Evolutionary conservation across 53 echinoderm and acorn worm genomes (phyloP), one percentile per base, ranked within the genome.

Genomic region (Glandiceps talaboti): DNA sequence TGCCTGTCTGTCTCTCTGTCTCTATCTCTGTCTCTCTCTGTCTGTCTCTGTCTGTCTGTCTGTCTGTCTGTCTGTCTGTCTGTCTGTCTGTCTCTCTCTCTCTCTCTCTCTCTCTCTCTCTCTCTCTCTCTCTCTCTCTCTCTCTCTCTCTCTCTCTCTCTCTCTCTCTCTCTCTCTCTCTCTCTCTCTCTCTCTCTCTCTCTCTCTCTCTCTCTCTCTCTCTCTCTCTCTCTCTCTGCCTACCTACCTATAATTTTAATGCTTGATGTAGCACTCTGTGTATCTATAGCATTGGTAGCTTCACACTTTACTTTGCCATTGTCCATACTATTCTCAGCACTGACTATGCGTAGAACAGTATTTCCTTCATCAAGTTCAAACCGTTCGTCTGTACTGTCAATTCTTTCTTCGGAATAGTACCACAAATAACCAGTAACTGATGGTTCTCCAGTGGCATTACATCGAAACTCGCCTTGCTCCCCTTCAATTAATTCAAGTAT

Each of bases 291-390:
- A 64, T 97, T 97, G 14, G 82, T 74, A 0, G 99, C 99, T 31
- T 91, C 85, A 33, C 99, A 97, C 33, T 85, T 82, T 0, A 97
- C 81, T 14, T 89, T 85, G 1, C 91, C 75, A 74, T 91, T 91
- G 75, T 97, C 99, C 89, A 97, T 91, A 32, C 93, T 94, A n/a
- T 91, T 79, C 14, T 94, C 78, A 0, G 99, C 99, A 1, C 14
- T 33, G 33, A 30, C 12, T 27, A 81, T 29, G 82, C 33, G 28
- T 26, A 80, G 31, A 1, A 33, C 80, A 33, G 14, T 14, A 33
- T 27, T 30, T n/a, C 28, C 29, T 73, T 81, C 29, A 20, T 27
- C 26, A 31, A 14, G 27, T 74, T 30, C 75, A 78, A 77, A 92
- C 89, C 99, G 88, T 1, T 80, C 79, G 85, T 97, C 99, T 12